Base-by-base conservation (phyloP, 2,888 invertebrate species). In the Hypomecis atomaria region DNA sequence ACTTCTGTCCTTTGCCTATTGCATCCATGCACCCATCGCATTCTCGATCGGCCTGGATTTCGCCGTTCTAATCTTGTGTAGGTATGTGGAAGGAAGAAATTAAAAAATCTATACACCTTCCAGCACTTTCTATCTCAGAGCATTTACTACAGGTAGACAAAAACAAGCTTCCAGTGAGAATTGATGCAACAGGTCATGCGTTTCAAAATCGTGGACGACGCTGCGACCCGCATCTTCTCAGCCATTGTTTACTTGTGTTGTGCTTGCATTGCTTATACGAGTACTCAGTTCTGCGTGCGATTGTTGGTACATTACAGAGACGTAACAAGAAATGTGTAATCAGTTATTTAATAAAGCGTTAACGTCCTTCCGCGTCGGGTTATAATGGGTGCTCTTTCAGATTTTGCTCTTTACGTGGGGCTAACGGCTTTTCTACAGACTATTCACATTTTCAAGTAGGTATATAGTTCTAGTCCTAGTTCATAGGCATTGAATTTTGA, bases 291-390 rank as follows among this genome's bases (percentile, higher is more conserved):
- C 47, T 38, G 40, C 50, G 43, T 40, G 40, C 50, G 40, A 60
- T 59, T 43, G 56, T 47, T 53, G 11, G n/a, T 38, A 56, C 45
- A 36, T 23, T 23, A n/a, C 37, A 38, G 34, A 50, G 33, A 65
- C 56, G 57, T 65, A 65, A 65, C 60, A 57, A 54, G 53, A 57
- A 65, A 57, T 65, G 40, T 64, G 64, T 50, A 60, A 57, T 60
- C 60, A 42, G 60, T 60, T 57, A 57, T 60, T 65, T 60, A 65
- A 65, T 65, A 65, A 58, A 36, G 52, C 37, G 47, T 53, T 62
- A 53, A 47, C 56, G 44, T 56, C 58, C 43, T 65, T 65, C 65
- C 65, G 65, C n/a, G 60, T 59, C 33, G 9, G 33, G 40, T 54
- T 57, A 60, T 60, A 6, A 60, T 57, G 56, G 60, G 42, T 45